Base-by-base conservation (phyloP, 2,888 invertebrate species). In the Biston stratarius region DNA sequence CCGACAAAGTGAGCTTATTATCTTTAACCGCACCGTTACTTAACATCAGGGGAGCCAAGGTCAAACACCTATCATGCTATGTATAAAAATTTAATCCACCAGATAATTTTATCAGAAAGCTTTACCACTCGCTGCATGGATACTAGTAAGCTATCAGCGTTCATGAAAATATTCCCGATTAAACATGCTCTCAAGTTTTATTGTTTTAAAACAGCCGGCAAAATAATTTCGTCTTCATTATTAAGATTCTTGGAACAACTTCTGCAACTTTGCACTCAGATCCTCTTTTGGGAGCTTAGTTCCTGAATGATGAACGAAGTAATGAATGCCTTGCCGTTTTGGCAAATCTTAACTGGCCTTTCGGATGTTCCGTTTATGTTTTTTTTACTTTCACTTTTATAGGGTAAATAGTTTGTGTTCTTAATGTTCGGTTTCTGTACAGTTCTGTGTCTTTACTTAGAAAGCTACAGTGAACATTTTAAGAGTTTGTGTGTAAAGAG, bases 211-310 rank as follows among this genome's bases (percentile, higher is more conserved):
- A 42, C 42, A 42, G 7, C 33, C 55, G 24, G 42, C 14, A 33
- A 55, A 55, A 55, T 33, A 33, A 55, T 42, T 33, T 33, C 8
- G n/a, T 33, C 33, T 10, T 14, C 10, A 38, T 38, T 55, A 55
- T 44, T 24, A 55, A 55, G 42, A 42, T 33, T n/a, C 33, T 12
- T 3, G 12, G 33, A 52, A 52, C 42, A 24, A 55, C 24, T 55
- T 55, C n/a, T 44, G 55, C 33, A 55, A 44, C 12, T 55, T 55
- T 55, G 44, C 55, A 55, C 55, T 44, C 42, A 33, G 55, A 44
- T 24, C 33, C 38, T 11, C 38, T 38, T 38, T 52, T 44, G 0
- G 42, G 42, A 33, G 55, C 11, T 55, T 44, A n/a, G 5, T 44
- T 24, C 24, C 24, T 55, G 33, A 55, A 55, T 42, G n/a, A 55